Base-by-base conservation (phyloP, 2,888 invertebrate species). In the Spodoptera exigua region DNA sequence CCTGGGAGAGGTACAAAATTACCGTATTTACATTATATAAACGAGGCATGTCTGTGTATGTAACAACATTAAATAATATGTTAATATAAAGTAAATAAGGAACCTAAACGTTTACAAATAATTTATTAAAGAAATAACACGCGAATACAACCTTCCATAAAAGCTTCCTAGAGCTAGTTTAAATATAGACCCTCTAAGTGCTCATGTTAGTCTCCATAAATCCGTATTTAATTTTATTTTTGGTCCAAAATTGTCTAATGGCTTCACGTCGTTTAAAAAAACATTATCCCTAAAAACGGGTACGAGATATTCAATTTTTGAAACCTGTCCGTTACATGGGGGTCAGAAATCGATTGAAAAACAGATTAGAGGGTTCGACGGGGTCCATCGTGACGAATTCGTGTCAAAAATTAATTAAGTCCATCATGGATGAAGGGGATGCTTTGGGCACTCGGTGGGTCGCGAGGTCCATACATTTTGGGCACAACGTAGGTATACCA, bases 381-480 rank as follows among this genome's bases (percentile, higher is more conserved):
- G 66, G 76, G 76, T 76, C 74, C 74, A 78, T 79, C 78, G 78
- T 74, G 79, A 78, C 70, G 78, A 83, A 83, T 82, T 82, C 81
- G 81, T 81, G 87, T 87, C 86, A 86, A 86, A 88, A 88, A 85
- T 84, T 85, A 85, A 86, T 86, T 84, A 85, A 83, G 76, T 81
- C 78, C 78, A 81, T 81, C 82, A 80, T 80, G 74, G 74, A 74
- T 64, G 70, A 72, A 74, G 59, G 65, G 55, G 0, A 35, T 21
- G 18, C 11, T 43, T 39, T 5, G 4, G 9, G 18, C 35, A 47
- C 21, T 13, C 12, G 10, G 27, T 21, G n/a, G 18, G 0, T 32
- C 36, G 27, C 32, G 7, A 17, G 41, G 35, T 45, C 55, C 44
- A 65, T 67, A 70, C 51, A 56, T 72, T 70, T 69, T 65, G 49